phyloP scores from a whole-genome alignment of 2,888 invertebrate species.

The Sceliomorpha sp. region DNA sequence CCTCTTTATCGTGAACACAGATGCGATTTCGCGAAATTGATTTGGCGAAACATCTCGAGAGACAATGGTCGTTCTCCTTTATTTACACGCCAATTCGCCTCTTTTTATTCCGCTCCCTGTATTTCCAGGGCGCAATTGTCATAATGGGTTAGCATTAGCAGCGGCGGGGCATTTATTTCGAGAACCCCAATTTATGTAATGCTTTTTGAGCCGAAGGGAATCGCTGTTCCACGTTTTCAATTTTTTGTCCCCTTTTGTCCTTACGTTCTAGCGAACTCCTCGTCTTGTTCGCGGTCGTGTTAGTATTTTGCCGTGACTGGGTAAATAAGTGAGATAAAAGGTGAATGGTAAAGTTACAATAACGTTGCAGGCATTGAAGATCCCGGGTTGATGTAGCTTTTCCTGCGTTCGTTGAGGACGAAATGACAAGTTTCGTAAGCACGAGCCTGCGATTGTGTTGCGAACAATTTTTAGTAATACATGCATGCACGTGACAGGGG shows the following conservation, averaged over 20 bases:
- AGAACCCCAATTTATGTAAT: constrained; percentile 67
- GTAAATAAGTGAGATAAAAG: constrained; percentile 33
- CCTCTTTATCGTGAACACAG: too few relatives aligned
- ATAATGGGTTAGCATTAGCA: constrained; percentile 63
- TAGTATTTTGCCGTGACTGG: constrained; percentile 31
- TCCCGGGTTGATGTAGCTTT: constrained; percentile 8
- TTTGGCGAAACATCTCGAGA: constrained; percentile 21
- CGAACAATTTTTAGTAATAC: too few relatives aligned
- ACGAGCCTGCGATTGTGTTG: too few relatives aligned
- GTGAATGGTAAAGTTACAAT: constrained; percentile 14
- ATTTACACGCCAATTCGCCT: constrained; percentile 12
- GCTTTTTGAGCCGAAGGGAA: constrained; percentile 55
- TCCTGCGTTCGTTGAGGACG: not conserved
- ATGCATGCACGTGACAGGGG: too few relatives aligned
- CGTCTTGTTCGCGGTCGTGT: constrained; percentile 53
- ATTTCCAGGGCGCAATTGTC: constrained; percentile 65
- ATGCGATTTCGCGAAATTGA: constrained; percentile 29
- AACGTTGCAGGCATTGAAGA: constrained; percentile 27
- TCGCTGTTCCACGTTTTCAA: constrained; percentile 32
- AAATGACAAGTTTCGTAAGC: too few relatives aligned
- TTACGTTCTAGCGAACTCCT: constrained; percentile 47
- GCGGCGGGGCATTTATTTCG: constrained; percentile 38
- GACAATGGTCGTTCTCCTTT: constrained; percentile 15
- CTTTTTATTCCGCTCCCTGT: constrained; percentile 50
- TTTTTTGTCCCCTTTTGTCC: constrained; percentile 42